A percentile compares a stretch with the other conserved stretches of the same genome.
Conservation (phyloP, 2,113 vertebrate genomes). For the Herpetotheres cachinnans region DNA sequence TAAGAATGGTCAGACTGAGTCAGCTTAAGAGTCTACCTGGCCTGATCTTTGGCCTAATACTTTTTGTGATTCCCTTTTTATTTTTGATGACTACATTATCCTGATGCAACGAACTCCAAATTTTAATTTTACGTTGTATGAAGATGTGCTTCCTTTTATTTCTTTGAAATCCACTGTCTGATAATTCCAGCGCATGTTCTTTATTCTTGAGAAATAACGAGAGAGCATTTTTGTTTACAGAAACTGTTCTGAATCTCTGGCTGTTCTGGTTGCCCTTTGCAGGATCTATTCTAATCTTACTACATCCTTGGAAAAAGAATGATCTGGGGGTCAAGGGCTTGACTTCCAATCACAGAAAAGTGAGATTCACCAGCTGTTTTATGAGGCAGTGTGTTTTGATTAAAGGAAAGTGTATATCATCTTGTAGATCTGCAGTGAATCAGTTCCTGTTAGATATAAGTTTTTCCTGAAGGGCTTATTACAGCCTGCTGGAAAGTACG, state of each 20-base stretch:
- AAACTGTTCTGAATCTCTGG: not conserved
- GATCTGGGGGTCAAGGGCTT: not conserved
- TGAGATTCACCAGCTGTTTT: not conserved
- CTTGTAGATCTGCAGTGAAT: not conserved
- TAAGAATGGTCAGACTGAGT: not conserved
- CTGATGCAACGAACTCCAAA: not conserved
- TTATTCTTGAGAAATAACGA: not conserved
- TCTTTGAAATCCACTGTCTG: not conserved
- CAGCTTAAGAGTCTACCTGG: not conserved
- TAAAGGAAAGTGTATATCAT: not conserved
- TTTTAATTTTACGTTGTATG: not conserved
- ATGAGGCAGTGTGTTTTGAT: not conserved
- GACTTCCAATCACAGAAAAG: not conserved
- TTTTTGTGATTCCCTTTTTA: not conserved
- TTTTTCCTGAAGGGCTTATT: not conserved
- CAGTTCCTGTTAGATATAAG: not conserved
- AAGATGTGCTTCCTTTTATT: not conserved
- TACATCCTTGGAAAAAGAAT: not conserved
- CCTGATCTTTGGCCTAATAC: not conserved
- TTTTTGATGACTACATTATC: not conserved
- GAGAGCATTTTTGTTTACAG: not conserved
- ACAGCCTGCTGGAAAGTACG: slow-evolving; percentile 5
- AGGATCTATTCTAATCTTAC: not conserved
- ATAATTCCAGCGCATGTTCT: not conserved
- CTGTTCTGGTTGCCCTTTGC: not conserved